A percentile compares a stretch with the other conserved stretches of the same genome.
These are phyloP conservation scores for Dendrolimus houi DNA, from an alignment of 2,888 invertebrate genomes.

Conservation along the genomic window DNA sequence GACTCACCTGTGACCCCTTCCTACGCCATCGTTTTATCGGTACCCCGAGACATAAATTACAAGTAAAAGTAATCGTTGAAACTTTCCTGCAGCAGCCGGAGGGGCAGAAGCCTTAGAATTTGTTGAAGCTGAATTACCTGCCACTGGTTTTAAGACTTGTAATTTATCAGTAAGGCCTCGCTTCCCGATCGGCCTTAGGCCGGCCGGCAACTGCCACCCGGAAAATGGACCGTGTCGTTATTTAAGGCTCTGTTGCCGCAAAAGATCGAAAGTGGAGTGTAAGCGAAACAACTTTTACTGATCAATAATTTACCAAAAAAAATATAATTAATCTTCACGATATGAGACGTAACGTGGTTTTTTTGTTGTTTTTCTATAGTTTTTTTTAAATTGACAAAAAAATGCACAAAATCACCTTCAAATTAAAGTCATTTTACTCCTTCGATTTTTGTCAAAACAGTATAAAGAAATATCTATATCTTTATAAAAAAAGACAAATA, in stretches of 20 bases:
- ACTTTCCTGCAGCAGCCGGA: constrained; percentile 57
- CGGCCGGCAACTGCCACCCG: constrained; percentile 36
- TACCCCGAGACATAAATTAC: constrained; percentile 64
- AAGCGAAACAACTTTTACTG: no score
- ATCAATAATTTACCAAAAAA: no score
- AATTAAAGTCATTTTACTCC: no score
- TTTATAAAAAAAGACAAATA: no score
- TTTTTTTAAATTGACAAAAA: no score
- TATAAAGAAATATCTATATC: no score
- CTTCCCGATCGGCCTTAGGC: constrained; percentile 45
- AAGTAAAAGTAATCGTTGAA: constrained; percentile 70
- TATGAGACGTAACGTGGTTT: no score
- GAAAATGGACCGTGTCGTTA: constrained; percentile 52
- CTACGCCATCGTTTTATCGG: constrained; percentile 54
- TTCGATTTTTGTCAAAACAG: no score
- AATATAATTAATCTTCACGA: no score
- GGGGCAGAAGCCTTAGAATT: constrained; percentile 56
- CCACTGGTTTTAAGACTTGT: constrained; percentile 78
- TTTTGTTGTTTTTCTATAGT: no score
- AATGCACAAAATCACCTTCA: no score
- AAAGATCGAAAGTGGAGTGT: no score
- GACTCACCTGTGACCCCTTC: constrained; percentile 60
- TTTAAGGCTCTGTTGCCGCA: constrained; percentile 11
- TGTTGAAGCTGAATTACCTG: constrained; percentile 74
- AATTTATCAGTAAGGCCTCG: constrained; percentile 75